These are phyloP conservation scores for Clarias fuscus DNA, from an alignment of 2,797 vertebrate genomes.

Conservation along the genomic window DNA sequence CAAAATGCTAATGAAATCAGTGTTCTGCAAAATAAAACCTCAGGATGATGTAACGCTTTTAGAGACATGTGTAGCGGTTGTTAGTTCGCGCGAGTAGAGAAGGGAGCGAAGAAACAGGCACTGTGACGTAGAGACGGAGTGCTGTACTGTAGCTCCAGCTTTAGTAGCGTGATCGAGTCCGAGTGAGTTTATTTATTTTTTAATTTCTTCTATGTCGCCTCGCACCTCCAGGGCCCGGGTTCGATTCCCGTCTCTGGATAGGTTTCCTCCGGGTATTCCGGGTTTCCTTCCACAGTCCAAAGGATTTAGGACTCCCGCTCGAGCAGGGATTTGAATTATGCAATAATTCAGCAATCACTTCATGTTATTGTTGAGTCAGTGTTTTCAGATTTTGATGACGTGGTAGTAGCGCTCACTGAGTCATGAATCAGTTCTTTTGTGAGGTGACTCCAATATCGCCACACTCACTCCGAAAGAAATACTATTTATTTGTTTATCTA, in stretches of 20 bases:
- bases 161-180: too few relatives aligned
- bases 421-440: too few relatives aligned
- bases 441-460: too few relatives aligned
- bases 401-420: background rate
- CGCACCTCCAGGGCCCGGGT: too few relatives aligned
- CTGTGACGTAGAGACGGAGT: background rate
- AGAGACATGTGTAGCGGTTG: background rate
- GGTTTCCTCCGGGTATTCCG: too few relatives aligned
- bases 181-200: too few relatives aligned
- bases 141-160: background rate
- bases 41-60: background rate
- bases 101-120: background rate
- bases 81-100: background rate
- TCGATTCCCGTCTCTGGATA: too few relatives aligned
- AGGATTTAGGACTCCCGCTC: too few relatives aligned
- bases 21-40: background rate
- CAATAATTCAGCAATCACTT: background rate
- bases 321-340: background rate
- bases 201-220: too few relatives aligned
- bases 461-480: too few relatives aligned
- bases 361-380: background rate
- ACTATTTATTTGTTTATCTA: too few relatives aligned
- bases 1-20: background rate
- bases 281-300: too few relatives aligned
- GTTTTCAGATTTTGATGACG: background rate